Percentiles rank a stretch among this genome's conserved stretches.
Conservation (phyloP, 2,797 vertebrate species). For the Falco cherrug region DNA sequence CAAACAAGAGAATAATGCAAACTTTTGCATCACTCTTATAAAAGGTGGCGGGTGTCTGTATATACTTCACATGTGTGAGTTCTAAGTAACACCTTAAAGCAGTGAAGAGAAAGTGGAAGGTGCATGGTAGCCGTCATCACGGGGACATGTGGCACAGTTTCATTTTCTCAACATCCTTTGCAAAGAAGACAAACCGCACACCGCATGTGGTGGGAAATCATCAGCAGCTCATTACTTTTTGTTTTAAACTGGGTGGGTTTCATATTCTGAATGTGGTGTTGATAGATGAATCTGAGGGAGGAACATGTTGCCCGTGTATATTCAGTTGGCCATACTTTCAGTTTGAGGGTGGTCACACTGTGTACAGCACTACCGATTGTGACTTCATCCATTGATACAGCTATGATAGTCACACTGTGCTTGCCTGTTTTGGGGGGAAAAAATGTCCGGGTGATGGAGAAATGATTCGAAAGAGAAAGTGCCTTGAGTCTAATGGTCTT, state of each 20-base stretch:
- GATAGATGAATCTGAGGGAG: background rate
- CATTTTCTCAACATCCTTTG: background rate
- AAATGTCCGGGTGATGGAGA: constrained; percentile 4
- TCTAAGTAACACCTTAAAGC: background rate
- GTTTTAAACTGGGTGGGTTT: background rate
- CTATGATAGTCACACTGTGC: background rate
- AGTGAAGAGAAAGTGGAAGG: background rate
- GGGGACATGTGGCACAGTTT: background rate
- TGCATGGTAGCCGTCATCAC: background rate
- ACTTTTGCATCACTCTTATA: background rate
- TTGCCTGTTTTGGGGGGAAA: background rate
- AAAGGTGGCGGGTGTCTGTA: background rate
- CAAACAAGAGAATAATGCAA: background rate
- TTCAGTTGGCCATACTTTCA: background rate
- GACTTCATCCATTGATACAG: background rate
- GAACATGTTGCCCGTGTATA: background rate
- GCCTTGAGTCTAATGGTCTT: background rate
- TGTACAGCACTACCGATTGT: background rate
- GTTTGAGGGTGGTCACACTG: background rate
- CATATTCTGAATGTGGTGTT: background rate
- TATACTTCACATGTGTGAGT: background rate
- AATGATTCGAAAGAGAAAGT: constrained; percentile 34
- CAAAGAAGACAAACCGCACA: background rate
- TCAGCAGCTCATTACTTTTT: background rate
- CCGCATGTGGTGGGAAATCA: background rate